Evolutionary conservation across 2,888 invertebrate species (phyloP).

Genomic region (Drosophila melanosoma): DNA sequence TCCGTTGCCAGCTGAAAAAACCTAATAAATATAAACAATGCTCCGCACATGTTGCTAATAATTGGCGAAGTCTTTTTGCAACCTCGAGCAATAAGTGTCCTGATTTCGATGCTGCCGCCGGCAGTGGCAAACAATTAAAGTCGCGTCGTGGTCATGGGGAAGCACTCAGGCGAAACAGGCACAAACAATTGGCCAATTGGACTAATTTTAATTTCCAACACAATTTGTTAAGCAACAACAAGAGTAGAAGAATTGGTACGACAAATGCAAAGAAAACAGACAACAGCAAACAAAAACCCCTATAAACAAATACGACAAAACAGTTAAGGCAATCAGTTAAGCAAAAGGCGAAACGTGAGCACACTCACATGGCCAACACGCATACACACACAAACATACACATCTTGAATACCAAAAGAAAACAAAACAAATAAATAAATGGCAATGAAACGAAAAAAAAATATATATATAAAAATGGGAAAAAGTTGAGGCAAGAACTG

Average conservation of each 20-base stretch:
- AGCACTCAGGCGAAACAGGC: not conserved
- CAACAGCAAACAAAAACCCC: constrained; percentile 24
- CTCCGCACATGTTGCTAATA: constrained; percentile 62
- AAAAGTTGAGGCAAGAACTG: constrained; percentile 11
- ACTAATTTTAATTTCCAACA: constrained; percentile 78
- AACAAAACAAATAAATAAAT: constrained; percentile 52
- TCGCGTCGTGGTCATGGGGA: constrained; percentile 8
- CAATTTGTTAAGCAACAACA: constrained; percentile 41
- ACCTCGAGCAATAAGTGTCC: constrained; percentile 46
- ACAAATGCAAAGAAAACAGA: constrained; percentile 48
- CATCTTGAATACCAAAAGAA: constrained; percentile 3
- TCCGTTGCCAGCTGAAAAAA: constrained; percentile 55
- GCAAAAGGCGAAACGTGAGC: constrained; percentile 41
- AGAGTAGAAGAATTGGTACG: constrained; percentile 1
- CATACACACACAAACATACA: not conserved
- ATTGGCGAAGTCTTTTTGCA: constrained; percentile 56
- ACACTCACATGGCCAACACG: not conserved
- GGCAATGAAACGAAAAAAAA: constrained; percentile 27
- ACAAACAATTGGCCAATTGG: constrained; percentile 40
- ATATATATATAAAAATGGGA: constrained; percentile 5
- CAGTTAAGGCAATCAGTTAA: constrained; percentile 62
- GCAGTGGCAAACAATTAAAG: constrained; percentile 40
- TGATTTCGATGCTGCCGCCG: constrained; percentile 21
- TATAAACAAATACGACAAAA: constrained; percentile 41
- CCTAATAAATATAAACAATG: constrained; percentile 74